phyloP scores from a whole-genome alignment of 2,797 vertebrate genomes.

The Amblyraja radiata region DNA sequence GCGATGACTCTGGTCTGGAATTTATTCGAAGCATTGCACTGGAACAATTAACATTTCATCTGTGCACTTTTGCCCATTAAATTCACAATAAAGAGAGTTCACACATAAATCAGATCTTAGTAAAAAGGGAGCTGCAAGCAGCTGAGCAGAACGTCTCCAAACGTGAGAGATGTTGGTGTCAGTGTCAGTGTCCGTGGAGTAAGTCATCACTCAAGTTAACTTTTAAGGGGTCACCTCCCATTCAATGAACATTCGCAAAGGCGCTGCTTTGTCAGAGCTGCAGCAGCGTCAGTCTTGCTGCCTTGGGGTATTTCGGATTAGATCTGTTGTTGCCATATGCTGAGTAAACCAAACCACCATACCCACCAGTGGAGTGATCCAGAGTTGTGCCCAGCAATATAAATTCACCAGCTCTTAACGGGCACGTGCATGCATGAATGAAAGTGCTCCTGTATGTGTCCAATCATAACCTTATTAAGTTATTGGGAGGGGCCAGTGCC shows the following conservation, averaged over 20 bases:
- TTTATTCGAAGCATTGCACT: not conserved
- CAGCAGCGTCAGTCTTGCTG: no score
- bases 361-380: no score
- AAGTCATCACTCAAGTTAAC: not conserved
- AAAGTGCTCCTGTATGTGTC: no score
- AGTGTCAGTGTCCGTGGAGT: not conserved
- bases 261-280: not conserved
- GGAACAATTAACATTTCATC: constrained; percentile 13
- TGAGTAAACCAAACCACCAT: no score
- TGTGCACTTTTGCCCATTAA: not conserved
- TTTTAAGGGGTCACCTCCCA: not conserved
- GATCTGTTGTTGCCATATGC: no score
- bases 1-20: not conserved
- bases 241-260: not conserved
- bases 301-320: no score
- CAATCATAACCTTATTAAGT: no score
- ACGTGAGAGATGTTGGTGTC: not conserved
- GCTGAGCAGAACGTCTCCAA: not conserved
- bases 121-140: no score
- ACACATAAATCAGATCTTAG: not conserved
- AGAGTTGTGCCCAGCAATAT: no score
- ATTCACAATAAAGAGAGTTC: not conserved
- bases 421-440: no score
- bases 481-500: no score
- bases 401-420: no score